Base-by-base conservation (phyloP, 2,113 vertebrate species). In the Herpetotheres cachinnans region DNA sequence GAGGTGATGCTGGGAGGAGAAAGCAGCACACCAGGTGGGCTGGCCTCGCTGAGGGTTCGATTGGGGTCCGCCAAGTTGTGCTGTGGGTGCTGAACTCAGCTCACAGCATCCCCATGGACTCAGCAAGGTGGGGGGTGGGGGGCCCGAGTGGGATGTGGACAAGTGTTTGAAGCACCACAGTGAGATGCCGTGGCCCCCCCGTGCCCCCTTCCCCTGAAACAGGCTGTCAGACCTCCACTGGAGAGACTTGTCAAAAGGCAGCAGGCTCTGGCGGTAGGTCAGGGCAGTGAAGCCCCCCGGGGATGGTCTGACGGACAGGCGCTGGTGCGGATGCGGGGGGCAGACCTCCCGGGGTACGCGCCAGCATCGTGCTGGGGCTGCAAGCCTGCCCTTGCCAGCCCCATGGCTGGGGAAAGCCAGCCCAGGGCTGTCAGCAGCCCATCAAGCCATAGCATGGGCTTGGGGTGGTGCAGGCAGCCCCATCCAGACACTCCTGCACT, bases 401-500 rank as follows among this genome's bases (percentile, higher is more conserved):
- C 38, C 40, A 0, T 7, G 50, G 55, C 29, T 22, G 2, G 22
- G 25, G 26, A 74, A 4, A 2, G 2, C 17, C 25, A 2, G 1
- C 38, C 49, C 16, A 2, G 76, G 6, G 67, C 92, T 89, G 83
- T 54, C 94, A 93, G 52, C 56, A 63, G 38, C 67, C 0, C 52
- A 1, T 63, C 90, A 29, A 42, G n/a, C n/a, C 1, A 1, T 6
- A 29, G 54, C 19, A 2, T 1, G 10, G 66, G 13, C 13, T 32
- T 26, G 49, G 36, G 55, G 30, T 12, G 36, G 17, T 25, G 52
- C 20, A 0, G 1, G 11, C 56, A 49, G 56, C 55, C 32, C 13
- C 3, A 0, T 16, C 30, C 1, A 1, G 17, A 16, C 29, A 4
- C 2, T 4, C 4, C 32, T 7, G 32, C 4, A 0, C 36, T 66